Evolutionary conservation across 2,113 vertebrate species (phyloP).

Genomic region (Gyps fulvus): DNA sequence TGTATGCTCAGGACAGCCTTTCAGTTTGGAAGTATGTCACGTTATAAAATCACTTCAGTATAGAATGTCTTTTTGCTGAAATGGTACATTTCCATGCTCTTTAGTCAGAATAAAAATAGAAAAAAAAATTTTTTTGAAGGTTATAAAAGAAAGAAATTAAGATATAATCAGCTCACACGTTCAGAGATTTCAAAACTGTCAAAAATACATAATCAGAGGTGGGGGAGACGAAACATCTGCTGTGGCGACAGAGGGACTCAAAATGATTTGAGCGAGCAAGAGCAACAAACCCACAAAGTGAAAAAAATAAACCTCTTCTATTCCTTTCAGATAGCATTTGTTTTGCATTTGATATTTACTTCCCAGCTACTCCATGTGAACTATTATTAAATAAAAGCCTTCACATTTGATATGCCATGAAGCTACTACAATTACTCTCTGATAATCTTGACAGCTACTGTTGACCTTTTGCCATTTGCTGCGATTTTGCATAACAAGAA

Average conservation of each 20-base stretch:
- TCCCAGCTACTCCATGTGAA: background rate
- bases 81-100: background rate
- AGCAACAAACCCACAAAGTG: background rate
- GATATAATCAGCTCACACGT: background rate
- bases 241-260: background rate
- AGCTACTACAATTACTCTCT: background rate
- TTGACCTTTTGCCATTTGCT: conserved; percentile 20
- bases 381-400: conserved; percentile 13
- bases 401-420: background rate
- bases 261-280: background rate
- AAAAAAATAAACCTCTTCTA: background rate
- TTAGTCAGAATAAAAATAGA: background rate
- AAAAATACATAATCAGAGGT: background rate
- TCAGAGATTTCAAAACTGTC: background rate
- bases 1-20: background rate
- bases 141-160: conserved; percentile 13
- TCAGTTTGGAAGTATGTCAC: background rate
- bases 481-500: background rate
- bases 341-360: conserved; percentile 33
- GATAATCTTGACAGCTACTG: conserved; percentile 6
- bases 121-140: background rate
- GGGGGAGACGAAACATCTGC: conserved; percentile 10
- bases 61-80: background rate
- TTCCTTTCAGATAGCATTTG: background rate
- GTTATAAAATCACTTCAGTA: background rate